Base-by-base conservation (phyloP, 2,113 vertebrate genomes). In the Cathartes aura region DNA sequence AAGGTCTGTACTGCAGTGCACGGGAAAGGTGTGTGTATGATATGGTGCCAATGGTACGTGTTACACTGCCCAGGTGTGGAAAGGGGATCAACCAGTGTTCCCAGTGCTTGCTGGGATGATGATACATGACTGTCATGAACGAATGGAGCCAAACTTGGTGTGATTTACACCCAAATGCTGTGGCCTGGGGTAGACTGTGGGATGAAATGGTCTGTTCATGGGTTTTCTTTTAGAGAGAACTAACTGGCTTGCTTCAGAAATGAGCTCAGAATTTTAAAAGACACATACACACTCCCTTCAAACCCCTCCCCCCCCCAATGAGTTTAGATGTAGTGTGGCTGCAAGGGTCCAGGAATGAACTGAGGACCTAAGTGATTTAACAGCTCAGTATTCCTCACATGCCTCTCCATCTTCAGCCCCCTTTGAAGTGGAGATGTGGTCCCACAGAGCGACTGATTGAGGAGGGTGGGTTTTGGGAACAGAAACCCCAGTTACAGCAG, bases 1-100 rank as follows among this genome's bases (percentile, higher is more conserved):
- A 66, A 79, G 10, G n/a, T 73, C 85, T 73, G 29, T 78, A 38
- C 66, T 79, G 48, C 38, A 55, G 17, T n/a, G n/a, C n/a, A 30
- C 2, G 1, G 48, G 60, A 63, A 50, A 62, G 36, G 15, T 32
- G 12, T 1, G 1, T 30, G 26, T 58, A 15, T 23, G 45, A 27
- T 12, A n/a, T 0, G 5, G 48, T 78, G 59, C 21, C 53, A 45
- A 1, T 47, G 29, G n/a, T 47, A 50, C 3, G 2, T 43, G 8
- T 78, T 56, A 50, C 8, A 3, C 42, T 29, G 43, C 34, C 30
- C 13, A 18, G 19, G 23, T 21, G 29, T 40, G 47, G 26, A 36
- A 90, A 36, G 21, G 30, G 13, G 5, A 8, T 43, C 2, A 1
- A 15, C 27, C 62, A 55, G 62, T 27, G 27, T 83, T 42, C 38